Evolutionary conservation across 2,113 vertebrate genomes (phyloP).

Genomic region (Thunnus thynnus): DNA sequence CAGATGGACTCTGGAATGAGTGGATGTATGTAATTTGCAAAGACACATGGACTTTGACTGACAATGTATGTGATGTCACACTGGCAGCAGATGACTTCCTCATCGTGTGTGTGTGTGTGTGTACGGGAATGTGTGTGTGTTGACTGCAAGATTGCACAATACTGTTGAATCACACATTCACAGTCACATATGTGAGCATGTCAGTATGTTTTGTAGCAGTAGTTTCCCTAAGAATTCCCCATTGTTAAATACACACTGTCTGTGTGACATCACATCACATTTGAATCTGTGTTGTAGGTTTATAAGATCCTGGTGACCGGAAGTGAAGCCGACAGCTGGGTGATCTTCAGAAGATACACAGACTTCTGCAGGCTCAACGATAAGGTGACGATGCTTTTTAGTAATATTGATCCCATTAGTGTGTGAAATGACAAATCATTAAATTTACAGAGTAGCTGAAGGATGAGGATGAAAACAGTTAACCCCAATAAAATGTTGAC

Average conservation of each 20-base stretch:
- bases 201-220: neutral
- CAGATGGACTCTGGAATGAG: too few species aligned
- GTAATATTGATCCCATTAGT: too few species aligned
- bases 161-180: conserved; percentile 4
- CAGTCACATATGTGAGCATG: neutral
- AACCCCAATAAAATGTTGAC: neutral
- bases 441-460: too few species aligned
- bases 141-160: neutral
- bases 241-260: too few species aligned
- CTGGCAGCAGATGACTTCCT: conserved; percentile 18
- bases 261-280: neutral
- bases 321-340: conserved; percentile 89
- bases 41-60: neutral
- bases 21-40: neutral
- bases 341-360: conserved; percentile 92
- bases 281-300: conserved; percentile 79
- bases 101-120: neutral
- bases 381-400: conserved; percentile 83
- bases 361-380: conserved; percentile 94
- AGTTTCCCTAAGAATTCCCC: neutral
- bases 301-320: conserved; percentile 93
- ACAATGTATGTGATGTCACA: neutral
- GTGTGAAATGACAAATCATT: neutral
- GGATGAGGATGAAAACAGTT: neutral
- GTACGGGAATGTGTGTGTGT: conserved; percentile 2